Percentiles rank a stretch among this genome's conserved stretches.
Conservation (phyloP, 2,797 vertebrate genomes). For the Falco berigora region DNA sequence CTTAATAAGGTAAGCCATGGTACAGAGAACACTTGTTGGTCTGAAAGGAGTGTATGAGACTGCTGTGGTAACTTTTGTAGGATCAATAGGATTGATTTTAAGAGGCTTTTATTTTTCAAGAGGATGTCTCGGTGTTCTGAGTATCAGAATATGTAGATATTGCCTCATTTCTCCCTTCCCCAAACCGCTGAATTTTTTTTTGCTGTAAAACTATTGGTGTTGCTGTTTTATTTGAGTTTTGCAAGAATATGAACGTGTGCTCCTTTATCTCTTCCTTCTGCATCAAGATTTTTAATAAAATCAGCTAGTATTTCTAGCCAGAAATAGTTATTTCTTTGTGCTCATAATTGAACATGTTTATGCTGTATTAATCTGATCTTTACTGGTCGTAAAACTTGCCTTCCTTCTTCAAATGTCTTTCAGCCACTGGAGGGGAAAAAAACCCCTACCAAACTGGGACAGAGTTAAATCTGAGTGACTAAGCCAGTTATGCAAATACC, state of each 20-base stretch:
- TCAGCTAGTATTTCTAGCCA: neutral
- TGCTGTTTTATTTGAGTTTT: neutral
- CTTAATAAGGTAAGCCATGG: neutral
- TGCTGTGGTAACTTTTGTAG: neutral
- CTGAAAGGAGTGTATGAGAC: neutral
- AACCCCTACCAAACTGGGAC: neutral
- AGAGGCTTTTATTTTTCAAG: neutral
- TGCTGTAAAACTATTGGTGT: neutral
- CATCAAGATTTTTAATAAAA: neutral
- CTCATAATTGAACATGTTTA: neutral
- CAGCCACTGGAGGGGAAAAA: neutral
- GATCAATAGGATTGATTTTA: neutral
- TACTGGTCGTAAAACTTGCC: neutral
- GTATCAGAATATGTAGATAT: neutral
- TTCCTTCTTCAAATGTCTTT: neutral
- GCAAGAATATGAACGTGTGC: neutral
- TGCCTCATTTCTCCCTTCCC: neutral
- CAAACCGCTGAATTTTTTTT: neutral
- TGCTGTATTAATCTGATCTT: neutral
- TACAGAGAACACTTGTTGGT: neutral
- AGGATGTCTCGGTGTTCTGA: neutral
- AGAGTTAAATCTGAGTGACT: constrained; percentile 1
- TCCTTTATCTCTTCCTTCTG: neutral
- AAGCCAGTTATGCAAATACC: neutral
- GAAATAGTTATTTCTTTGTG: neutral